phyloP scores from a whole-genome alignment of 1,140 invertebrate genomes.

The Drosophila serrata region DNA sequence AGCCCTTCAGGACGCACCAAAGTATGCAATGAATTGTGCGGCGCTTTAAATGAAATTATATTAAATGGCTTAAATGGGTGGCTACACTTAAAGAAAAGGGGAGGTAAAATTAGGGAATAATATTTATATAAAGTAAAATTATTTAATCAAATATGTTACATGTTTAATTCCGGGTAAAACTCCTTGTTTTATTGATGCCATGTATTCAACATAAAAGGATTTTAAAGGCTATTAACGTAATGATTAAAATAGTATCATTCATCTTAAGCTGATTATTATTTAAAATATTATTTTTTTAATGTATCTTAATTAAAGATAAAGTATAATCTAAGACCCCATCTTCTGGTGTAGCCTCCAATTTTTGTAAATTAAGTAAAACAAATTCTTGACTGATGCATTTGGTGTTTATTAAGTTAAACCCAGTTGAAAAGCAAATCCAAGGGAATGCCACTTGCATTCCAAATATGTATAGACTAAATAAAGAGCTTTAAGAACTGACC shows the following conservation, averaged over 20 bases:
- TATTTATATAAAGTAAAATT: neutral
- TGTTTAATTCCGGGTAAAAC: neutral
- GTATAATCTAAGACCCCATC: too few species aligned
- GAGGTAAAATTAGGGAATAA: too few species aligned
- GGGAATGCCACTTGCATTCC: slow-evolving; percentile 6
- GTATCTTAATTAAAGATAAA: neutral
- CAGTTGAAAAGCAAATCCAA: slow-evolving; percentile 39
- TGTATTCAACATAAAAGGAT: neutral
- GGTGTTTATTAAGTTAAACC: slow-evolving; percentile 43
- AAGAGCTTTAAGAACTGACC: slow-evolving; percentile 12
- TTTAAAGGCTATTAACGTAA: neutral
- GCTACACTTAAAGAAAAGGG: neutral
- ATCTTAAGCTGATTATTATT: neutral
- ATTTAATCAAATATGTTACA: neutral
- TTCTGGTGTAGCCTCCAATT: neutral
- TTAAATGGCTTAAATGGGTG: slow-evolving; percentile 53
- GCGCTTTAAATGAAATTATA: slow-evolving; percentile 63
- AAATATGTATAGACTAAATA: neutral
- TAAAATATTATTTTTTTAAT: neutral
- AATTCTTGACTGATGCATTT: slow-evolving; percentile 55
- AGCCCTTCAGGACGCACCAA: slow-evolving; percentile 62
- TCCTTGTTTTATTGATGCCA: neutral
- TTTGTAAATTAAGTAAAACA: slow-evolving; percentile 22
- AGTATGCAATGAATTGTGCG: slow-evolving; percentile 74
- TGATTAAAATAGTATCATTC: too few species aligned